Evolutionary conservation across 2,888 invertebrate species (phyloP).

Genomic region (Drosophila kanekoi): DNA sequence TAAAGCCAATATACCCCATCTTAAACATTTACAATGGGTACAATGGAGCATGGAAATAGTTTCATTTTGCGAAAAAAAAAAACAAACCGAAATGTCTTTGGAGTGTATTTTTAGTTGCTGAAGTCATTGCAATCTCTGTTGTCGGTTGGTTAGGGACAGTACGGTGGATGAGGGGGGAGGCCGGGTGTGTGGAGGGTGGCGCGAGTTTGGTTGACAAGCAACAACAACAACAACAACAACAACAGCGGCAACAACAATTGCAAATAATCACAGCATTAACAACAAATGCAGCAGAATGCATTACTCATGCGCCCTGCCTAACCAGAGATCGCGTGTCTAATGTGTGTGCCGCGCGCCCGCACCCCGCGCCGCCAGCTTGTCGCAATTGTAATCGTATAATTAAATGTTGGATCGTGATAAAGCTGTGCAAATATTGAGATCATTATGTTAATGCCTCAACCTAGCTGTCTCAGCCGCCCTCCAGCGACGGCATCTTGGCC

Average conservation of each 20-base stretch:
- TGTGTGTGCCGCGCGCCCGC: slow-evolving; percentile 24
- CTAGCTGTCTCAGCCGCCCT: slow-evolving; percentile 48
- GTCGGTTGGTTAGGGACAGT: not conserved
- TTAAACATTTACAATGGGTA: not conserved
- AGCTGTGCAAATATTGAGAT: slow-evolving; percentile 79
- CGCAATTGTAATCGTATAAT: slow-evolving; percentile 58
- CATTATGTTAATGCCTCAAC: slow-evolving; percentile 72
- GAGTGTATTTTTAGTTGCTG: slow-evolving; percentile 68
- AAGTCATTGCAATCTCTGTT: slow-evolving; percentile 52
- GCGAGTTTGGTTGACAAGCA: slow-evolving; percentile 25
- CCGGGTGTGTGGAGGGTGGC: not conserved
- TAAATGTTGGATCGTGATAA: slow-evolving; percentile 74
- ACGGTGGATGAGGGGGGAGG: not conserved
- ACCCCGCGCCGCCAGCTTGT: slow-evolving; percentile 28
- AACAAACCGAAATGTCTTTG: slow-evolving; percentile 58
- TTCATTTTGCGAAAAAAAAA: slow-evolving; percentile 35
- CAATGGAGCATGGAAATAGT: slow-evolving; percentile 41
- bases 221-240: slow-evolving; percentile 17
- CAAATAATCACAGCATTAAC: slow-evolving; percentile 44
- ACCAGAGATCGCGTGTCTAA: slow-evolving; percentile 73
- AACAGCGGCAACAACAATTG: slow-evolving; percentile 34
- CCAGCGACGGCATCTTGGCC: slow-evolving; percentile 40
- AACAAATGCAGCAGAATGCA: slow-evolving; percentile 47
- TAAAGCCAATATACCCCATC: not conserved
- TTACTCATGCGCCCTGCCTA: slow-evolving; percentile 77